phyloP scores from a whole-genome alignment of 2,113 vertebrate genomes.

The Eleginops maclovinus region DNA sequence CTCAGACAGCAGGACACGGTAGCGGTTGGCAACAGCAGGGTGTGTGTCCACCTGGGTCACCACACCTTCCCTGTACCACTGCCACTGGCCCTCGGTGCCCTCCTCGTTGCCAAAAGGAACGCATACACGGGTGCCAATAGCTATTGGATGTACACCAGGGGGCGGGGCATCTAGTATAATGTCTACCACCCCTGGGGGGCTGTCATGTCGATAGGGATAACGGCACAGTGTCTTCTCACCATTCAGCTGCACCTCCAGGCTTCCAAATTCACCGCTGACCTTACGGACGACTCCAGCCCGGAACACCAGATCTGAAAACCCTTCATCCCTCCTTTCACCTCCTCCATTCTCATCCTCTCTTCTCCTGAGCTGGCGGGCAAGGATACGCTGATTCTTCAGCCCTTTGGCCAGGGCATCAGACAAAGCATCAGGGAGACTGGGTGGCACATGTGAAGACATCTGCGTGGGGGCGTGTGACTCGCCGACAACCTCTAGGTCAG shows the following conservation, averaged over 20 bases:
- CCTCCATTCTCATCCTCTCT: conserved; percentile 65
- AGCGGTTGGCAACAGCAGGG: conserved; percentile 87
- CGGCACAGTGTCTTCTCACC: conserved; percentile 86
- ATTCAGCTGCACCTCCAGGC: conserved; percentile 88
- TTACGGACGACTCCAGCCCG: conserved; percentile 88
- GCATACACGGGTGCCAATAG: conserved; percentile 86
- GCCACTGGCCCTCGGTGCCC: conserved; percentile 74
- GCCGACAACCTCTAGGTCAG: conserved; percentile 84
- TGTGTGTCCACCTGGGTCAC: conserved; percentile 88
- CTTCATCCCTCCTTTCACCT: conserved; percentile 24
- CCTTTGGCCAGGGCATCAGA: conserved; percentile 84
- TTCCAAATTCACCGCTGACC: conserved; percentile 86
- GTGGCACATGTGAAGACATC: conserved; percentile 7
- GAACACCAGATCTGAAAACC: conserved; percentile 76
- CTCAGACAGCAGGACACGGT: conserved; percentile 84
- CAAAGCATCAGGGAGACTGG: conserved; percentile 71
- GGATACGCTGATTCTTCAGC: conserved; percentile 88
- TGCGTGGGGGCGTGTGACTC: conserved; percentile 41
- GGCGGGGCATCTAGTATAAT: conserved; percentile 88
- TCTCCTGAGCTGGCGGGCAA: conserved; percentile 82
- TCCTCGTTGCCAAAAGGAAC: conserved; percentile 85
- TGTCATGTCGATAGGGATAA: conserved; percentile 83
- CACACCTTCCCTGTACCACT: conserved; percentile 87
- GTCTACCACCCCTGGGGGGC: conserved; percentile 80
- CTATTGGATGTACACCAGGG: conserved; percentile 80